phyloP scores from a whole-genome alignment of 2,888 invertebrate genomes.

The Mythimna pallens region DNA sequence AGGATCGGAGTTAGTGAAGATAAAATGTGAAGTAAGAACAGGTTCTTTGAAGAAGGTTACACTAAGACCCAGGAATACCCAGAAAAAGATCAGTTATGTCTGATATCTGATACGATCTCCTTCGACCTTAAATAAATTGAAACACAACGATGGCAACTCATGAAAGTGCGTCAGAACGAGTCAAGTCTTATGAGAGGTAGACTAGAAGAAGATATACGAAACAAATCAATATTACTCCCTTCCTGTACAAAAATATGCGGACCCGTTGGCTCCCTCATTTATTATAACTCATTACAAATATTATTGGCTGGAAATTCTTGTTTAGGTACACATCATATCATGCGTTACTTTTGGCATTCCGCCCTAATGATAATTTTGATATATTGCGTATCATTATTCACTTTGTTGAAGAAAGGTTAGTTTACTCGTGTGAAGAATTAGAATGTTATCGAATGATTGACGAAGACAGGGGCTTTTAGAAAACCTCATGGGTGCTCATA shows the following conservation, averaged over 20 bases:
- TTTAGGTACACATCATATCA: constrained; percentile 23
- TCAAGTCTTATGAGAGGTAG: not conserved
- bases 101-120: not conserved
- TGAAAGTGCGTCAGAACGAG: not conserved
- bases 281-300: constrained; percentile 42
- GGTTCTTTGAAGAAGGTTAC: not conserved
- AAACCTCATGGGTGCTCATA: too few relatives aligned
- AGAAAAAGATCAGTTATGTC: not conserved
- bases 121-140: not conserved
- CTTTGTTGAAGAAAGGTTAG: constrained; percentile 5
- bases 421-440: too few relatives aligned
- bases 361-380: constrained; percentile 40
- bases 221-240: constrained; percentile 11
- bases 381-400: constrained; percentile 28
- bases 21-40: not conserved
- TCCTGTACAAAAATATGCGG: constrained; percentile 12
- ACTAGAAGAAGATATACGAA: not conserved
- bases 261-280: constrained; percentile 31
- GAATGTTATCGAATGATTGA: constrained; percentile 12
- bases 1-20: not conserved
- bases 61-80: not conserved
- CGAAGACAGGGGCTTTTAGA: too few relatives aligned
- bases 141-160: not conserved
- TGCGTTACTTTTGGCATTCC: constrained; percentile 40
- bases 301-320: constrained; percentile 40